Conservation (phyloP, 2,113 vertebrate genomes). For the Lophura nycthemera region DNA sequence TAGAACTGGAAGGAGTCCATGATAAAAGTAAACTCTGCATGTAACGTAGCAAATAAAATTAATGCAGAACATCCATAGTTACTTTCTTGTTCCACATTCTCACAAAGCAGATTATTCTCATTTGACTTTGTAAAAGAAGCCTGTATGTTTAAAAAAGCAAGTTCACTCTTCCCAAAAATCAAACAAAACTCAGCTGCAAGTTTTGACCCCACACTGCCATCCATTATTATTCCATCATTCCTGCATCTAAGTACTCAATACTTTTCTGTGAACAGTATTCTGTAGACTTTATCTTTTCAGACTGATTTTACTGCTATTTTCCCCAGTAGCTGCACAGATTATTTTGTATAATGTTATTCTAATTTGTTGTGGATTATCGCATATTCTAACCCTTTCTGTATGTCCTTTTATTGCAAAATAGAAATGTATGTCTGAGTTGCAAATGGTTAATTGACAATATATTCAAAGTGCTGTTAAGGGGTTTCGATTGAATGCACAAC, state of each 20-base stretch:
- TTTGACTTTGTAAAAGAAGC: not conserved
- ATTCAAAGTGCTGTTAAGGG: slow-evolving; percentile 35
- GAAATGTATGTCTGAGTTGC: slow-evolving; percentile 49
- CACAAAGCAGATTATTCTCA: not conserved
- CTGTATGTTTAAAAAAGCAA: not conserved
- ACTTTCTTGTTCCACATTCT: not conserved
- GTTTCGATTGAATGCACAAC: slow-evolving; percentile 35
- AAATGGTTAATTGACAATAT: slow-evolving; percentile 59
- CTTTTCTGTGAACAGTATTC: not conserved
- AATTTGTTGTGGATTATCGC: not conserved
- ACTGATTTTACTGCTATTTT: not conserved
- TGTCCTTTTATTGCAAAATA: slow-evolving; percentile 23
- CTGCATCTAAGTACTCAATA: not conserved
- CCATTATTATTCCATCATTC: not conserved
- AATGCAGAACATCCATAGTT: not conserved
- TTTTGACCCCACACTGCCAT: not conserved
- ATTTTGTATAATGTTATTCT: not conserved
- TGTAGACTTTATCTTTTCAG: not conserved
- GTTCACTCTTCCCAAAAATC: not conserved
- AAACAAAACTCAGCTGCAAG: not conserved
- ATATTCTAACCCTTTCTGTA: not conserved
- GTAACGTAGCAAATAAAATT: not conserved
- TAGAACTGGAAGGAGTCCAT: not conserved
- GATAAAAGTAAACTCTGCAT: not conserved
- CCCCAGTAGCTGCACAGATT: not conserved